These are phyloP conservation scores for Agrochola litura DNA, from an alignment of 2,888 invertebrate genomes.

Conservation along the genomic window DNA sequence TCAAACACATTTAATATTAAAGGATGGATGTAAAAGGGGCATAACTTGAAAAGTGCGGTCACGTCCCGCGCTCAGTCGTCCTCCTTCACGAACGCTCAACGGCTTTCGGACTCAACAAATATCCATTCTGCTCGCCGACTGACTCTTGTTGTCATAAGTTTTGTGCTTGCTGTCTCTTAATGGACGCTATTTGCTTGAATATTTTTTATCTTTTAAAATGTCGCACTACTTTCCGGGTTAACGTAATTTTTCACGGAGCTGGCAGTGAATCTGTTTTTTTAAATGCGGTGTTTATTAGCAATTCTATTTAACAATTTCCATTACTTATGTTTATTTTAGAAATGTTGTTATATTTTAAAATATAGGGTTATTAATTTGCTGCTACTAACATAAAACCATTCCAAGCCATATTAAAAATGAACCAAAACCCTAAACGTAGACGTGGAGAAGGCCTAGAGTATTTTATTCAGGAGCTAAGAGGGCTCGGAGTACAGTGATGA, in stretches of 20 bases:
- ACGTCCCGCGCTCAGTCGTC: constrained; percentile 68
- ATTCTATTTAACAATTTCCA: constrained; percentile 8
- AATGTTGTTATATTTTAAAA: neutral
- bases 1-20: constrained; percentile 47
- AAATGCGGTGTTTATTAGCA: constrained; percentile 12
- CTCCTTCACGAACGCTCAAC: constrained; percentile 62
- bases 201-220: constrained; percentile 51
- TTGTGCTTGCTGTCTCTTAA: constrained; percentile 65
- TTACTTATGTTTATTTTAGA: neutral
- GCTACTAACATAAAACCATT: constrained; percentile 11
- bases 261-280: constrained; percentile 23
- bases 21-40: constrained; percentile 55
- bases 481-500: constrained; percentile 76
- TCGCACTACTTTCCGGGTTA: constrained; percentile 37
- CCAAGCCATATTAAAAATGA: constrained; percentile 42
- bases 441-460: constrained; percentile 61
- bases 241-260: constrained; percentile 34
- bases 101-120: constrained; percentile 75
- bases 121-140: constrained; percentile 74
- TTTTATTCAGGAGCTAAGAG: constrained; percentile 77
- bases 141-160: constrained; percentile 67
- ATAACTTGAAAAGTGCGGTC: constrained; percentile 74
- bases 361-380: neutral
- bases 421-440: constrained; percentile 52
- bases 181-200: constrained; percentile 59